Percentiles rank a stretch among this genome's conserved stretches.
phyloP scores from a whole-genome alignment of 2,113 vertebrate genomes.

The Oryzias curvinotus region DNA sequence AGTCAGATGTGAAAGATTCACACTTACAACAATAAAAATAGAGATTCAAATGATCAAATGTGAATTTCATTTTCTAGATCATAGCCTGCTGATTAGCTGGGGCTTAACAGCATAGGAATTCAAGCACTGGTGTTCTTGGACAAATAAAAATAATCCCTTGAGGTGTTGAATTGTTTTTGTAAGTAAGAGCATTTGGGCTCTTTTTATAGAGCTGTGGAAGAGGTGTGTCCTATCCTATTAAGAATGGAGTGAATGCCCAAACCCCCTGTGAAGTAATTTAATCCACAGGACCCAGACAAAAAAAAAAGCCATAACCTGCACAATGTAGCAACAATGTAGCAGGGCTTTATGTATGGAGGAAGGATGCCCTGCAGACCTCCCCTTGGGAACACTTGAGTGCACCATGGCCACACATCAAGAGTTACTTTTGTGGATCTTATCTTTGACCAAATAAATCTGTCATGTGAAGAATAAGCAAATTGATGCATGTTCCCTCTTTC shows the following conservation, averaged over 20 bases:
- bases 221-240: background rate
- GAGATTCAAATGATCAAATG: background rate
- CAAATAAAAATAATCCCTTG: background rate
- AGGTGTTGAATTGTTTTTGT: background rate
- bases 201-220: background rate
- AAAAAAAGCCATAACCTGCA: conserved; percentile 13
- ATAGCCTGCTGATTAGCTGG: conserved; percentile 1
- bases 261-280: background rate
- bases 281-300: background rate
- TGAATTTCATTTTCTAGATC: background rate
- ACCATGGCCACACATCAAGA: conserved; percentile 25
- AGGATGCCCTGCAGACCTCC: background rate
- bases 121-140: background rate
- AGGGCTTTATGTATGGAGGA: conserved; percentile 1
- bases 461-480: conserved; percentile 47
- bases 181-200: background rate
- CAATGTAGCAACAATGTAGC: background rate
- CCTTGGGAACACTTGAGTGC: background rate
- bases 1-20: conserved; percentile 2
- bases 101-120: background rate
- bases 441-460: conserved; percentile 57
- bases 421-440: conserved; percentile 36
- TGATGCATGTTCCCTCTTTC: conserved; percentile 47
- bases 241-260: background rate
- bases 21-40: background rate